These are phyloP conservation scores for Spodoptera littoralis DNA, from an alignment of 2,888 invertebrate genomes.

Conservation along the genomic window DNA sequence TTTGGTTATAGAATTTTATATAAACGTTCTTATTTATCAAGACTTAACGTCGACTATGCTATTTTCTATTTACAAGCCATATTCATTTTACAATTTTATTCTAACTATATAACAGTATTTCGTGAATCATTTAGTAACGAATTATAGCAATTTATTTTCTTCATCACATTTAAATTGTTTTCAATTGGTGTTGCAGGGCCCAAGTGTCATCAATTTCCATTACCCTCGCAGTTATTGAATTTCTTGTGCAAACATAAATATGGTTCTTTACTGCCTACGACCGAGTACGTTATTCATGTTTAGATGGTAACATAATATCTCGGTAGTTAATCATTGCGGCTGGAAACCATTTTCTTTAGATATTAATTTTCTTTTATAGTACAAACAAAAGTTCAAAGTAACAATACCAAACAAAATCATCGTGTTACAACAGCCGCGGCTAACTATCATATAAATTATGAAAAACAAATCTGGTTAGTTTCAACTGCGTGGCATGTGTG, in stretches of 20 bases:
- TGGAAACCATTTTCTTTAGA: conserved; percentile 48
- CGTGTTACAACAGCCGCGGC: conserved; percentile 56
- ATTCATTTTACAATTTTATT: background rate
- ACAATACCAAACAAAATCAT: conserved; percentile 62
- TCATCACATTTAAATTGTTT: conserved; percentile 13
- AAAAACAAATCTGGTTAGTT: conserved; percentile 79
- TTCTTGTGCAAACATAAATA: conserved; percentile 40
- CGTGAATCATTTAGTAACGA: background rate
- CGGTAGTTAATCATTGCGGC: conserved; percentile 43
- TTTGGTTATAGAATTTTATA: background rate
- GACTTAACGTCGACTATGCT: too few relatives aligned
- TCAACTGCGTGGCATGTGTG: conserved; percentile 73
- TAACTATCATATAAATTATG: conserved; percentile 80
- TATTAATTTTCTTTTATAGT: conserved; percentile 59
- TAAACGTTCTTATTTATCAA: background rate
- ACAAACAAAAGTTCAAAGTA: conserved; percentile 67
- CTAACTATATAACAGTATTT: background rate
- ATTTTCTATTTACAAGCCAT: too few relatives aligned
- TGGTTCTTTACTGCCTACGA: conserved; percentile 35
- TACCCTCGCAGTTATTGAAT: conserved; percentile 37
- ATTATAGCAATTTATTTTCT: conserved; percentile 10
- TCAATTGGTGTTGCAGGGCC: conserved; percentile 30
- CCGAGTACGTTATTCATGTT: conserved; percentile 42
- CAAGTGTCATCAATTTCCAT: conserved; percentile 35
- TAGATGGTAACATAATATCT: conserved; percentile 38